Conservation (phyloP, 2,113 vertebrate species). For the Cebus imitator region DNA sequence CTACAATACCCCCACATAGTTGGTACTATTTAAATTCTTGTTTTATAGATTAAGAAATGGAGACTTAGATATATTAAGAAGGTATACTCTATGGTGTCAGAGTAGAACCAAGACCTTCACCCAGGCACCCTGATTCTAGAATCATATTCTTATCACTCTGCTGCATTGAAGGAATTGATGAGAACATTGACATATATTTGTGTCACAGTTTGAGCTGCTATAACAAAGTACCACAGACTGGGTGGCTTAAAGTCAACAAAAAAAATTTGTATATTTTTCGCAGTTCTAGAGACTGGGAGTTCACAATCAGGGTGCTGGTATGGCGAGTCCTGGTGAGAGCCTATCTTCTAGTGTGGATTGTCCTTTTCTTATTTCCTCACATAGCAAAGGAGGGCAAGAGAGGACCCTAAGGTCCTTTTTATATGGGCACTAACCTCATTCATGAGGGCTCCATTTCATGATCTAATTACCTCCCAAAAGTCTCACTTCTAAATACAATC, state of each 20-base stretch:
- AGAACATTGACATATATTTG: background rate
- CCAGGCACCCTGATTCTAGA: background rate
- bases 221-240: background rate
- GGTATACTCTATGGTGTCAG: background rate
- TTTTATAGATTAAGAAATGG: background rate
- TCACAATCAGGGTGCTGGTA: background rate
- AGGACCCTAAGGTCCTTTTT: background rate
- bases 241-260: background rate
- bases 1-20: background rate
- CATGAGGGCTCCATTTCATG: background rate
- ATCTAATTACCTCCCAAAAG: background rate
- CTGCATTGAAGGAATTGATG: background rate
- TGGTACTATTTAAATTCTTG: background rate
- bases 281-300: background rate
- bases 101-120: background rate
- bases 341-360: background rate
- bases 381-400: background rate
- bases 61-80: background rate
- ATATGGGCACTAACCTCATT: background rate
- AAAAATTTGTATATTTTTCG: background rate
- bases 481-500: background rate
- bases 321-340: background rate
- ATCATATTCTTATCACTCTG: background rate
- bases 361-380: background rate
- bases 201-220: background rate